These are phyloP conservation scores for Platycercus adscitus DNA, from an alignment of 2,113 vertebrate genomes.

Conservation along the genomic window DNA sequence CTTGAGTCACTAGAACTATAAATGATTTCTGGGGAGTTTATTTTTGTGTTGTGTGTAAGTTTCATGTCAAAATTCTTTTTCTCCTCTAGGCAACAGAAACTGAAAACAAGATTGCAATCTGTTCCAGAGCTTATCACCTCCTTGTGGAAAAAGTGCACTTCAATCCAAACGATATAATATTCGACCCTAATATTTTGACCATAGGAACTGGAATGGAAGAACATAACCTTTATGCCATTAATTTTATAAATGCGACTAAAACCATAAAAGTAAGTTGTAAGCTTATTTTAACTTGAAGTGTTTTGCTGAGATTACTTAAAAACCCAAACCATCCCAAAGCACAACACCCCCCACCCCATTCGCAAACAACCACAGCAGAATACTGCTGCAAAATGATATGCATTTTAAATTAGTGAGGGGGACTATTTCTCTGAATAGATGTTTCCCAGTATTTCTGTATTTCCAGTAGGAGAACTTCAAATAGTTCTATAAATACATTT, in stretches of 20 bases:
- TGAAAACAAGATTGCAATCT: constrained; percentile 86
- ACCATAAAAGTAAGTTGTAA: constrained; percentile 87
- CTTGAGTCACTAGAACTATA: not conserved
- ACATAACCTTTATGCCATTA: constrained; percentile 89
- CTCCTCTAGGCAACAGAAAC: constrained; percentile 87
- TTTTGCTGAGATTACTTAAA: not conserved
- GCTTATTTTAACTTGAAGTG: not conserved
- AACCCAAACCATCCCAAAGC: not conserved
- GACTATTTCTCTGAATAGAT: not conserved
- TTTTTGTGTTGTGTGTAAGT: not conserved
- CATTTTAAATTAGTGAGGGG: not conserved
- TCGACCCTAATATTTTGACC: constrained; percentile 97
- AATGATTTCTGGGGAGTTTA: not conserved
- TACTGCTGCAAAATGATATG: not conserved
- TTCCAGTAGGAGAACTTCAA: not conserved
- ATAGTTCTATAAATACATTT: not conserved
- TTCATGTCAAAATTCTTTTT: not conserved
- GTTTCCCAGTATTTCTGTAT: not conserved
- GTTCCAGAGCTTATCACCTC: constrained; percentile 89
- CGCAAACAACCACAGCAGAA: not conserved
- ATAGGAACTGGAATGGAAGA: constrained; percentile 98
- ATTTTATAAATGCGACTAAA: constrained; percentile 90
- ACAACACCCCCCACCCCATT: fast-evolving
- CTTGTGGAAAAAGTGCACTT: constrained; percentile 84
- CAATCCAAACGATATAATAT: constrained; percentile 95